Base-by-base conservation (phyloP, 2,888 invertebrate genomes). In the Tuberolachnus salignus region DNA sequence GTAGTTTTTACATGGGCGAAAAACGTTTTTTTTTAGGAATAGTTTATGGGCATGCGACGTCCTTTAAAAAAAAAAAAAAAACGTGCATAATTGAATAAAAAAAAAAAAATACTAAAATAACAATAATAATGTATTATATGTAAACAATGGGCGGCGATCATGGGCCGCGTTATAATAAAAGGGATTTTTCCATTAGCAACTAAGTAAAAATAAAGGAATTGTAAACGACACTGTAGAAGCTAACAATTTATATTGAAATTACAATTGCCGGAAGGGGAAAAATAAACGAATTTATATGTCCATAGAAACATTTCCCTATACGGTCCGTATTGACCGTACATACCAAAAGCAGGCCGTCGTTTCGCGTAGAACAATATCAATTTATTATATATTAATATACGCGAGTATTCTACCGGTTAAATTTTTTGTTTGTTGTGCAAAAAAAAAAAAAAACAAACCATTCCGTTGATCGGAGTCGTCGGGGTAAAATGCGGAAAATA, bases 241-340 rank as follows among this genome's bases (percentile, higher is more conserved):
- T 53, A 16, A 55, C 53, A 19, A 69, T 21, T 42, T 53, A 19
- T 55, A 34, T 42, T 19, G 69, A 8, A 53, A 55, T 61, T 61
- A 34, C 42, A 42, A 61, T 42, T 42, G 16, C 42, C 16, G n/a
- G 2, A 10, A 42, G 11, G 61, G 42, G 61, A 34, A 34, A 34
- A 34, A 34, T 34, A 34, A 42, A 61, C 42, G 42, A 34, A 61
- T 61, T n/a, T n/a, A 61, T 61, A 55, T 11, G 55, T 21, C 11
- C 21, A 11, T 19, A 21, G 10, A 46, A 46, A 34, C 6, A 34
- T 34, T 34, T 4, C 6, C 6, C 34, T 34, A 4, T 6, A 3
- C 34, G 3, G 3, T 11, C 19, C 11, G 21, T 55, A 55, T 55
- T 19, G 55, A 10, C 0, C 19, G 11, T 55, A 46, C 23, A 11